Evolutionary conservation across 1,140 invertebrate species (phyloP).

Genomic region (Sminthurides bifidus): DNA sequence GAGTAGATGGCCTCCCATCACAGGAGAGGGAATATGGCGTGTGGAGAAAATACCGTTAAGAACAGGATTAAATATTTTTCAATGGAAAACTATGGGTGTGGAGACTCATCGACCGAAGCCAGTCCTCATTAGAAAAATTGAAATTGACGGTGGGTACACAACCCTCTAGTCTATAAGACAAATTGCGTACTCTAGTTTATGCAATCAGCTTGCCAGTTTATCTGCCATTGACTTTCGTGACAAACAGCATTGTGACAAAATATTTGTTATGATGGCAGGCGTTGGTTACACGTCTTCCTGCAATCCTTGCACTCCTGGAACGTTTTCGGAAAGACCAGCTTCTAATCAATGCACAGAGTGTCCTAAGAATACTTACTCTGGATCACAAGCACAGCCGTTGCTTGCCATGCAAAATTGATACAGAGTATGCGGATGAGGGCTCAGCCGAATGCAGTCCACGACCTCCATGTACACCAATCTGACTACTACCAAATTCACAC

Average conservation of each 20-base stretch:
- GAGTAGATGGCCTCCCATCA: conserved; percentile 39
- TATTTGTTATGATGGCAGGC: conserved; percentile 36
- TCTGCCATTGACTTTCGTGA: no score
- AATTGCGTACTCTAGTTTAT: no score
- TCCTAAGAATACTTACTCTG: conserved; percentile 40
- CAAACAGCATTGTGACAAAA: neutral
- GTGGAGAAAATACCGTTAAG: conserved; percentile 38
- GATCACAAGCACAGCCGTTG: conserved; percentile 40
- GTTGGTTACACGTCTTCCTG: conserved; percentile 50
- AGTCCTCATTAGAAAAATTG: conserved; percentile 38
- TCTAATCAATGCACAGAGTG: conserved; percentile 41
- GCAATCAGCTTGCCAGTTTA: no score
- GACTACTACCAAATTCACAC: conserved; percentile 46
- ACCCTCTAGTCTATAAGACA: neutral
- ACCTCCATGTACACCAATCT: conserved; percentile 41
- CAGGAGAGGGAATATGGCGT: conserved; percentile 42
- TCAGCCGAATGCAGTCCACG: conserved; percentile 39
- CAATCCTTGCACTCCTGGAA: conserved; percentile 45
- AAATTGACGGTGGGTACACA: conserved; percentile 36
- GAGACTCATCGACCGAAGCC: conserved; percentile 35
- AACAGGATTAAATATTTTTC: conserved; percentile 42
- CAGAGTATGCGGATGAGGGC: conserved; percentile 38
- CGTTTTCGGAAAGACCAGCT: conserved; percentile 40
- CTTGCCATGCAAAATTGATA: conserved; percentile 37
- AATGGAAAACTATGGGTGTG: conserved; percentile 44